Conservation (phyloP, 2,797 vertebrate genomes). For the Geotrypetes seraphini region DNA sequence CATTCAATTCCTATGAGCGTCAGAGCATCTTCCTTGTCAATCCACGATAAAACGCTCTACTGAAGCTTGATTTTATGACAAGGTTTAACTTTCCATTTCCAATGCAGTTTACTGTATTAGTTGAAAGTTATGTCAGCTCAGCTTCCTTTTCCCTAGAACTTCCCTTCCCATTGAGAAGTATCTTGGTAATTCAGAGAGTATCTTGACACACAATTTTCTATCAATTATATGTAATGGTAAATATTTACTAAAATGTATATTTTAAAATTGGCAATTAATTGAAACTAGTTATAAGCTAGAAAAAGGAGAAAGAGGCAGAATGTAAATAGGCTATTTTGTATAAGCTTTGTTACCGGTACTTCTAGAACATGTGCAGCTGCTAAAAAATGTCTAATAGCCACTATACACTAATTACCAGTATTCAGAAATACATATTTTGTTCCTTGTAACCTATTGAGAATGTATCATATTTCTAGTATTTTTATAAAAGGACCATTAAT, state of each 20-base stretch:
- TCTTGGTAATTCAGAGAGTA: no score
- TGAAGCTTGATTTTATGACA: no score
- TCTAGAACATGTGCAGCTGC: conserved; percentile 92
- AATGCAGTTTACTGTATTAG: no score
- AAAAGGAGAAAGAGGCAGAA: conserved; percentile 64
- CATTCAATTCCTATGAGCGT: no score
- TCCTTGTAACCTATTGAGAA: conserved; percentile 76
- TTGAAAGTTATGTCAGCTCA: no score
- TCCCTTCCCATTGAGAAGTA: no score
- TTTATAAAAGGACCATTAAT: conserved; percentile 80
- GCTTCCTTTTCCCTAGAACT: no score
- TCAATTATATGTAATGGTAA: conserved; percentile 35
- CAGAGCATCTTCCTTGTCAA: no score
- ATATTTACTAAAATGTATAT: conserved; percentile 36
- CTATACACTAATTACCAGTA: conserved; percentile 99
- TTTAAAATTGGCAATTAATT: conserved; percentile 62
- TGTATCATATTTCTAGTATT: conserved; percentile 91
- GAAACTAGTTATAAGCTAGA: conserved; percentile 57
- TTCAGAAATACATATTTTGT: conserved; percentile 94
- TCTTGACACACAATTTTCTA: conserved; percentile 32
- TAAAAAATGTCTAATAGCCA: conserved; percentile 92
- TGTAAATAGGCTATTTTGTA: conserved; percentile 97
- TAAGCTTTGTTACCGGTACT: conserved; percentile 95
- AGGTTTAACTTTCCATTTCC: no score
- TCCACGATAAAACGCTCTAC: no score